Conservation (phyloP, 2,113 vertebrate genomes). For the Eulemur rufifrons region DNA sequence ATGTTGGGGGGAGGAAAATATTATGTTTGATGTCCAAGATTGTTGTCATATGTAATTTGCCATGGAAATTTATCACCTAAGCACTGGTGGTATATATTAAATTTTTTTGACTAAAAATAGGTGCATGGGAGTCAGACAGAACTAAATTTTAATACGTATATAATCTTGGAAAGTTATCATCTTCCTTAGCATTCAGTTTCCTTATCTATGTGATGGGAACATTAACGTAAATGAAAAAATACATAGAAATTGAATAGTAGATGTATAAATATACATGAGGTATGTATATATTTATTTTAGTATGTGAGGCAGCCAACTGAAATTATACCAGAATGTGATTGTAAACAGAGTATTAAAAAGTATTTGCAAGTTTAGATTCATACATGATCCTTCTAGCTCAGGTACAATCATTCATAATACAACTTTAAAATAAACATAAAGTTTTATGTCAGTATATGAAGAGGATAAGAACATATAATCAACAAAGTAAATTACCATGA, state of each 20-base stretch:
- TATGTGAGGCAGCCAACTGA: background rate
- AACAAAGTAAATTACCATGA: background rate
- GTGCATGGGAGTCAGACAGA: background rate
- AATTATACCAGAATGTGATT: background rate
- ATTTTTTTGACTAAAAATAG: background rate
- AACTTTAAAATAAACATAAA: background rate
- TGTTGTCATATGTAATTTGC: background rate
- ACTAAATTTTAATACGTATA: background rate
- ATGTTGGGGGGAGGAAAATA: background rate
- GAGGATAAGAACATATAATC: background rate
- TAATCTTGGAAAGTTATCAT: background rate
- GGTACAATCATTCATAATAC: background rate
- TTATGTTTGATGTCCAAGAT: no score
- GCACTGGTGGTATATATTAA: background rate
- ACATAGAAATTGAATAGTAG: background rate
- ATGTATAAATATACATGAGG: background rate
- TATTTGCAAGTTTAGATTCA: background rate
- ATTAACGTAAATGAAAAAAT: background rate
- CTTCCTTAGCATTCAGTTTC: background rate
- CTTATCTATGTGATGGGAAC: background rate
- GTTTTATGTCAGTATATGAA: background rate
- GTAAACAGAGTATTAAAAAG: background rate
- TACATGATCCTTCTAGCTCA: background rate
- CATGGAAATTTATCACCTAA: background rate
- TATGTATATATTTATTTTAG: background rate